Evolutionary conservation across 2,888 invertebrate genomes (phyloP).

Genomic region (Tetranychus piercei): DNA sequence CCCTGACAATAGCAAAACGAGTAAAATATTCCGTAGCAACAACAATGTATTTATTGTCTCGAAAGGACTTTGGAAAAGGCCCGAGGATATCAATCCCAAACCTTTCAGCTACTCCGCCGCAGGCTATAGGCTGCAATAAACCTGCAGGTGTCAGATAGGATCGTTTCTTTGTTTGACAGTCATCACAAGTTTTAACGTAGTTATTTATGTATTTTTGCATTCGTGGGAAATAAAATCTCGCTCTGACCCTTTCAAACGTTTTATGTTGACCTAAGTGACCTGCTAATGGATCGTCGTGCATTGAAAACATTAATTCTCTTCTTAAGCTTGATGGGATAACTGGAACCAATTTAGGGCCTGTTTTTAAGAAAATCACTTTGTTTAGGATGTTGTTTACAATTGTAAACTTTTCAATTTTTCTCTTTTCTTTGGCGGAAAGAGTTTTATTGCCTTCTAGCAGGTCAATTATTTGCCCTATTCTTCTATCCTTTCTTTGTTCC

Average conservation of each 20-base stretch:
- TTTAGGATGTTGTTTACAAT: slow-evolving; percentile 2
- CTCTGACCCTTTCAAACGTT: slow-evolving; percentile 12
- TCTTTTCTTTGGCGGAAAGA: too few relatives aligned
- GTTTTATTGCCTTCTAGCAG: too few relatives aligned
- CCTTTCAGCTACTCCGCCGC: slow-evolving; percentile 9
- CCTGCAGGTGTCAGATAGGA: slow-evolving; percentile 8
- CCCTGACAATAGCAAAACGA: slow-evolving; percentile 22
- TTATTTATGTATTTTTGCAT: slow-evolving; percentile 9
- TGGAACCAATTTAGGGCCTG: background rate
- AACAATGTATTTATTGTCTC: slow-evolving; percentile 23
- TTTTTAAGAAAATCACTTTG: background rate
- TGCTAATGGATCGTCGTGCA: slow-evolving; percentile 23
- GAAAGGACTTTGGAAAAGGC: slow-evolving; percentile 18
- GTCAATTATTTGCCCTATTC: too few relatives aligned
- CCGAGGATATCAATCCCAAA: slow-evolving; percentile 23
- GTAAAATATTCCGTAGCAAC: slow-evolving; percentile 24
- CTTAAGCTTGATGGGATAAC: slow-evolving; percentile 21
- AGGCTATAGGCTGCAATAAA: slow-evolving; percentile 14
- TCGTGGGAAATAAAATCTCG: slow-evolving; percentile 15
- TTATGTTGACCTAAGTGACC: slow-evolving; percentile 17
- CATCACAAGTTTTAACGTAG: slow-evolving; percentile 13
- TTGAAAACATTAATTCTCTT: slow-evolving; percentile 20
- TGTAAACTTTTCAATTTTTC: too few relatives aligned
- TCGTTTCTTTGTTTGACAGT: slow-evolving; percentile 18
- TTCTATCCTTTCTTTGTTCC: too few relatives aligned